Evolutionary conservation across 2,113 vertebrate genomes (phyloP).

Genomic region (Actinemys pallida): DNA sequence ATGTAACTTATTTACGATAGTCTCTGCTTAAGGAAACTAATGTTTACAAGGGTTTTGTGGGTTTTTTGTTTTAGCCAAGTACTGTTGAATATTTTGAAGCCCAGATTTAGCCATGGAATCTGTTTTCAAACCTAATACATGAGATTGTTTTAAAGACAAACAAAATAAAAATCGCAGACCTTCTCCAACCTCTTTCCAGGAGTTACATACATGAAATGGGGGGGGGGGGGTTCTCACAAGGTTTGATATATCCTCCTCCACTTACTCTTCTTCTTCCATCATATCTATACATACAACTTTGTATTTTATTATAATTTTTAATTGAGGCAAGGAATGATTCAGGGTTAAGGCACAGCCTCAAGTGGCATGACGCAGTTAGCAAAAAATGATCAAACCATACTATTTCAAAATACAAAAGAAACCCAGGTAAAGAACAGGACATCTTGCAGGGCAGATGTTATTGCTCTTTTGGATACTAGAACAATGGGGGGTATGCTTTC

Average conservation of each 20-base stretch:
- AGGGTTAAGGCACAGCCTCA: background rate
- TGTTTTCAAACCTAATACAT: background rate
- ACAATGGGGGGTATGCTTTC: background rate
- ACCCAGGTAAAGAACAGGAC: slow-evolving; percentile 2
- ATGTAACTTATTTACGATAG: background rate
- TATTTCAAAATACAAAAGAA: background rate
- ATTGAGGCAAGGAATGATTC: background rate
- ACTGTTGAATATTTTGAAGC: background rate
- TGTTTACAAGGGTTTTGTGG: background rate
- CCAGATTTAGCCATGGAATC: background rate
- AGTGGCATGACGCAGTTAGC: background rate
- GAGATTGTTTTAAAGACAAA: background rate
- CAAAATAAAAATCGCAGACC: background rate
- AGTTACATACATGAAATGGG: background rate
- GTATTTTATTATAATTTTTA: background rate
- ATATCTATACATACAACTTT: background rate
- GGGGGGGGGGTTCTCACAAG: background rate
- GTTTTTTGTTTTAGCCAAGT: background rate
- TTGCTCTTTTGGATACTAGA: background rate
- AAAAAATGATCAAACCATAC: background rate
- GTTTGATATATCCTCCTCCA: background rate
- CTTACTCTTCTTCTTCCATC: background rate
- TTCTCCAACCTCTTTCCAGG: background rate
- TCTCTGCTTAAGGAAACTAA: background rate
- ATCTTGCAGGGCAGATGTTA: slow-evolving; percentile 14